Evolutionary conservation across 53 echinoderm and acorn worm species (phyloP).

Genomic region (Stichopus horrens): DNA sequence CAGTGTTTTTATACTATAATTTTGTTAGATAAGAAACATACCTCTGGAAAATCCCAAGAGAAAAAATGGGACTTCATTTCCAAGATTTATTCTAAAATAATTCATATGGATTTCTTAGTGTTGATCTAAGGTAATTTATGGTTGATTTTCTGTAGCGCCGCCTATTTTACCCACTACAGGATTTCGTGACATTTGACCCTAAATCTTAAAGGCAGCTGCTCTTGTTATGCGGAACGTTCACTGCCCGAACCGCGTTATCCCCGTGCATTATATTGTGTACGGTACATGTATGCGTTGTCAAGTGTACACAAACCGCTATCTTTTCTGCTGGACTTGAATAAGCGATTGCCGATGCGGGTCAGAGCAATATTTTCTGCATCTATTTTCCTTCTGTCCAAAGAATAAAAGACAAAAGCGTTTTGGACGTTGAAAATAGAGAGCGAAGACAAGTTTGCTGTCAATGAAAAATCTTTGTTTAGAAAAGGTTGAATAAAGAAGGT

Average conservation of each 20-base stretch:
- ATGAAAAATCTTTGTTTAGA: neutral
- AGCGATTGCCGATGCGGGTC: neutral
- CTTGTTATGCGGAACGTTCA: neutral
- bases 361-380: neutral
- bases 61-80: too few relatives aligned
- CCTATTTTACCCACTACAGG: too few relatives aligned
- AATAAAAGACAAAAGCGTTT: neutral
- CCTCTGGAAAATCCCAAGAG: too few relatives aligned
- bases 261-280: neutral
- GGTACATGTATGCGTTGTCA: neutral
- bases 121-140: too few relatives aligned
- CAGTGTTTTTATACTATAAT: too few relatives aligned
- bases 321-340: neutral
- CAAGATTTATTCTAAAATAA: too few relatives aligned
- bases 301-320: slow-evolving; percentile 20
- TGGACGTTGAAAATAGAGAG: neutral
- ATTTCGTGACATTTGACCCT: neutral
- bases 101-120: too few relatives aligned
- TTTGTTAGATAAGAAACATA: too few relatives aligned
- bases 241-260: too few relatives aligned
- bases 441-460: neutral
- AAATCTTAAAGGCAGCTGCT: neutral
- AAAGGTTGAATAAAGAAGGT: neutral
- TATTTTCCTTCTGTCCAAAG: neutral
- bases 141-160: too few relatives aligned